Base-by-base conservation (phyloP, 2,113 vertebrate genomes). In the Spilogale gracilis region DNA sequence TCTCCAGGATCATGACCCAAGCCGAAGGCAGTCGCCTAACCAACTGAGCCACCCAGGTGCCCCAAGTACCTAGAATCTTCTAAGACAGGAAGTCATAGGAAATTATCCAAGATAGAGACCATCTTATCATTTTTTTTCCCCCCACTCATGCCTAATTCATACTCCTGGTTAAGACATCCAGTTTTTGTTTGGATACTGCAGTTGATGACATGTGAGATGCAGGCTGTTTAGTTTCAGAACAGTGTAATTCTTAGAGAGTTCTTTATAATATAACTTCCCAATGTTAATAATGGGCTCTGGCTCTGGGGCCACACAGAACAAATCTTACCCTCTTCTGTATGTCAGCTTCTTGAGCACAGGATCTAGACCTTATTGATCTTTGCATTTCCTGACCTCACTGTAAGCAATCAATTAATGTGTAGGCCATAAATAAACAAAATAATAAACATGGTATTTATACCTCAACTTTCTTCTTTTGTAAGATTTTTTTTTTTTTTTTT, bases 191-290 rank as follows among this genome's bases (percentile, higher is more conserved):
- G 74, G 91, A 60, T 45, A 45, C 8, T 50, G 20, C 38, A 54
- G 17, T 32, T 30, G 45, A 38, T 91, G 90, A 63, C 48, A 5
- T 27, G 48, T 76, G 25, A n/a, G 18, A 18, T 86, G 27, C 2
- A 25, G 25, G 61, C 50, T 93, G 25, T 54, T 96, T 6, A 10
- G 0, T 94, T 96, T 86, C 58, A 38, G 6, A 54, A 50, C 56
- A 84, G 54, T 76, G 78, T 91, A 71, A 84, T 76, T 94, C 52
- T 81, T 30, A 61, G n/a, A 50, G 91, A 69, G 21, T 94, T 76
- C 74, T 92, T 91, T 30, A 38, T 65, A 60, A 3, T 73, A 23
- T 58, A 54, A 38, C 56, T 82, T 94, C 18, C 2, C 81, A 60
- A 9, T 6, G 3, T 23, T n/a, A 65, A 3, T 43, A 20, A 48